Evolutionary conservation across 1,140 invertebrate species (phyloP).

Genomic region (Drosophila subpulchrella): DNA sequence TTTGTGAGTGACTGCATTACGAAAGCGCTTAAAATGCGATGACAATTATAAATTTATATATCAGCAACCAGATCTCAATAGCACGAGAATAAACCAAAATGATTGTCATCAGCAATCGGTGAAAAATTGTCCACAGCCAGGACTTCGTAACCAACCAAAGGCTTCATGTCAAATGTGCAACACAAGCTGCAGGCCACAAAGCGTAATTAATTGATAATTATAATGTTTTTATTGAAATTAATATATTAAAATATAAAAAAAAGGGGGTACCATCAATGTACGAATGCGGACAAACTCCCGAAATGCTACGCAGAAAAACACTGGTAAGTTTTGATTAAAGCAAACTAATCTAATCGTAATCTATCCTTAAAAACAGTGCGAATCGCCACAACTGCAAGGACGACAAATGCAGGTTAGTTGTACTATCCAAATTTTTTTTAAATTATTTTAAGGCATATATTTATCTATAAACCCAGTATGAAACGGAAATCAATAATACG

Average conservation of each 20-base stretch:
- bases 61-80: constrained; percentile 44
- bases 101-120: background rate
- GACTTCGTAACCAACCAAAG: background rate
- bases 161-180: background rate
- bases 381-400: background rate
- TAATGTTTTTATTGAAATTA: background rate
- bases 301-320: background rate
- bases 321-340: background rate
- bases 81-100: constrained; percentile 26
- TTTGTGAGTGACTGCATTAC: constrained; percentile 29
- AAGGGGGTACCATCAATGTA: background rate
- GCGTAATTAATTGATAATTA: background rate
- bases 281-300: background rate
- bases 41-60: background rate
- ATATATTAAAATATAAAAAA: background rate
- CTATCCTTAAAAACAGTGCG: background rate
- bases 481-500: constrained; percentile 10
- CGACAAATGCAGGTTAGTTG: constrained; percentile 4
- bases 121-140: background rate
- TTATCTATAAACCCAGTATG: constrained; percentile 5
- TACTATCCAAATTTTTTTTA: background rate
- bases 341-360: background rate
- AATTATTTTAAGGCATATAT: background rate
- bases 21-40: background rate
- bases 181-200: background rate